phyloP scores from a whole-genome alignment of 2,797 vertebrate genomes.

The Acomys russatus region DNA sequence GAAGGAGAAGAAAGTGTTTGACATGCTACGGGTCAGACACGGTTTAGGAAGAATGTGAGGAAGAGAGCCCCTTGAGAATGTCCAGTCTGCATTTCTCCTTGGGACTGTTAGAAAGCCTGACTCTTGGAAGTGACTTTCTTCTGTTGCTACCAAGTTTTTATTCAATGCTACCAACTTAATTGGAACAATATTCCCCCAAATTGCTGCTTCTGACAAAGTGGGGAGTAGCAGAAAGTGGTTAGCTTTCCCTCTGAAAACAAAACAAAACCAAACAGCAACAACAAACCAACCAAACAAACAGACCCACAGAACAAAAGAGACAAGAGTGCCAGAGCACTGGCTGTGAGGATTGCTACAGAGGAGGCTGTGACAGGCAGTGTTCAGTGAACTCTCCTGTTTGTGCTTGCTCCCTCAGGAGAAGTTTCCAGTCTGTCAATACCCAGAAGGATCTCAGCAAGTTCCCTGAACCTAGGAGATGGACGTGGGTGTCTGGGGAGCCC shows the following conservation, averaged over 20 bases:
- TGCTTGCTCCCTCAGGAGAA: background rate
- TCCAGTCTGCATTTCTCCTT: background rate
- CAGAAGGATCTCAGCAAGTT: background rate
- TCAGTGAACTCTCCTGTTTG: background rate
- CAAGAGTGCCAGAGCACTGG: background rate
- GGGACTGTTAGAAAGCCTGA: background rate
- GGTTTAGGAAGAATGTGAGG: background rate
- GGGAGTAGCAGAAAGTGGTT: background rate
- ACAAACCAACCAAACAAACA: background rate
- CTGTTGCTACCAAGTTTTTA: background rate
- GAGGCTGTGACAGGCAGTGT: rapidly evolving
- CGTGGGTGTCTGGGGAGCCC: background rate
- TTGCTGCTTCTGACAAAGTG: background rate
- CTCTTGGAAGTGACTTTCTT: background rate
- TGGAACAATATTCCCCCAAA: background rate
- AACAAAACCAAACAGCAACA: background rate
- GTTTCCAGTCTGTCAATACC: background rate
- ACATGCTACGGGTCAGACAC: background rate
- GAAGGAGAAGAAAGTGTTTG: background rate
- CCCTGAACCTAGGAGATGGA: background rate
- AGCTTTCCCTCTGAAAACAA: background rate
- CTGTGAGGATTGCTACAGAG: background rate
- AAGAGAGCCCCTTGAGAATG: background rate
- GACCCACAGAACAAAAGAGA: background rate
- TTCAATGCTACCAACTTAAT: background rate